Evolutionary conservation across 2,797 vertebrate species (phyloP), one percentile per base, ranked within the genome.

Genomic region (Rousettus madagascariensis): DNA sequence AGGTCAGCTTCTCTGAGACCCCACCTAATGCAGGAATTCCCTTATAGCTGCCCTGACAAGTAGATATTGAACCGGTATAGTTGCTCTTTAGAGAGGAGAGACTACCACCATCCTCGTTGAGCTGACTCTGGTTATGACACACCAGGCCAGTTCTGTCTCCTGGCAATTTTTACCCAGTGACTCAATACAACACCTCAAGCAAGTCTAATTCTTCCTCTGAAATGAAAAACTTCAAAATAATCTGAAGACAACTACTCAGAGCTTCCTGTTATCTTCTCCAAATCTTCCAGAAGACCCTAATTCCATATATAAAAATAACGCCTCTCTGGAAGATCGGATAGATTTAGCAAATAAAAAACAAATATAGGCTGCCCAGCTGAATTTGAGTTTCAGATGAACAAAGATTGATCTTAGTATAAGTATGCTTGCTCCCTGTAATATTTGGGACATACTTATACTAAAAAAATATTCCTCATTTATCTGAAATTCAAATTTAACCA

Each of bases 201-300:
- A 26, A 94, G n/a, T 36, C 49, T 91, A 63, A 63, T 66, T 72
- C 57, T 11, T 79, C 69, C 38, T 92, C 38, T 96, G 79, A 95
- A 91, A 86, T 65, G 51, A 22, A 92, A 85, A 90, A 65, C 41
- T 86, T 92, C 75, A 16, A 78, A 88, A 68, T 41, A 49, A 55
- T 57, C 49, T 78, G 89, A 88, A 94, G 89, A 86, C 36, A 78
- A 78, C 80, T 74, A 41, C 82, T 74, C 71, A 82, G 78, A 71
- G 72, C 28, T 46, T n/a, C 57, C 24, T 5, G 13, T 61, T 30
- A 46, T 66, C 83, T 91, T 92, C 87, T 90, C 49, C 9, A n/a
- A 53, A 13, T 78, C 63, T 86, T 96, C 75, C 9, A 5, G 41
- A 69, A 82, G 68, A 77, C 49, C 5, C 46, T 9, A 57, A 83